Evolutionary conservation across 2,113 vertebrate species (phyloP).

Genomic region (Hydrochoerus hydrochaeris): DNA sequence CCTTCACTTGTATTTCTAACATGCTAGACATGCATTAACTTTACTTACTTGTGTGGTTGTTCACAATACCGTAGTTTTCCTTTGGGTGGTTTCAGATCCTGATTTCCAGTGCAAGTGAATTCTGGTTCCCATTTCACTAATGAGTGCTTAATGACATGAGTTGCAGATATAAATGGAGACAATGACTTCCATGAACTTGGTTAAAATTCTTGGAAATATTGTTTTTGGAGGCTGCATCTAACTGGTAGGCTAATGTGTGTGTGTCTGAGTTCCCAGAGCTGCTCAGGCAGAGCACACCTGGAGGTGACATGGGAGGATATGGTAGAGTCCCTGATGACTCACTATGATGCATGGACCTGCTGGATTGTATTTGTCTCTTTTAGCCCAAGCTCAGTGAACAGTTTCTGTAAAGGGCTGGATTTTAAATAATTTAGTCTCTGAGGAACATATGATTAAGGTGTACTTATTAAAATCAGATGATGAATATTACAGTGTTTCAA

Average conservation of each 20-base stretch:
- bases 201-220: neutral
- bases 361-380: neutral
- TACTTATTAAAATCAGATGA: neutral
- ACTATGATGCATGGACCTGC: neutral
- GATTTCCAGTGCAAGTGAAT: neutral
- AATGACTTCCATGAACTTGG: neutral
- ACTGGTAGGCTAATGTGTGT: rapidly evolving
- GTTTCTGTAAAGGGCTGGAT: neutral
- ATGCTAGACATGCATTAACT: neutral
- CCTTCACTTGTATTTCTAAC: neutral
- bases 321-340: neutral
- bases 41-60: neutral
- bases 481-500: neutral
- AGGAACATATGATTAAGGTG: neutral
- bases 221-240: neutral
- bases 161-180: neutral
- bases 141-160: neutral
- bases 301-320: neutral
- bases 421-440: neutral
- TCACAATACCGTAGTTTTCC: neutral
- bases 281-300: neutral
- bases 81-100: neutral
- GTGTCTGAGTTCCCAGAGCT: neutral
- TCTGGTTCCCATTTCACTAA: neutral
- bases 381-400: neutral